phyloP scores from a whole-genome alignment of 2,797 vertebrate genomes.

The Spinus pinus region DNA sequence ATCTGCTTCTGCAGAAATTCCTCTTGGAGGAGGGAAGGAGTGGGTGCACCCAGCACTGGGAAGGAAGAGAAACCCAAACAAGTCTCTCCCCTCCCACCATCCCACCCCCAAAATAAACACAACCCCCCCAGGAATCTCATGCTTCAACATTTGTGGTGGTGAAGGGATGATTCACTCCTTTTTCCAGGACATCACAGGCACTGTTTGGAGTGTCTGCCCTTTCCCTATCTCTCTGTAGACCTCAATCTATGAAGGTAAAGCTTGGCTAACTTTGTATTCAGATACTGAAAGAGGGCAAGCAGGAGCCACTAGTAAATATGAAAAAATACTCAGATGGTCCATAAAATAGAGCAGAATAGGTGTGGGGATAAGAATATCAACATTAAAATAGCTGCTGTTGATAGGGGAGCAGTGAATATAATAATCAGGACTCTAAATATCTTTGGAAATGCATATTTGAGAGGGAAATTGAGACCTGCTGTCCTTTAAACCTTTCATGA shows the following conservation, averaged over 20 bases:
- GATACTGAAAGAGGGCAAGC: neutral
- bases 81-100: neutral
- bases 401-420: neutral
- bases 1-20: neutral
- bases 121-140: neutral
- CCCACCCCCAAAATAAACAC: neutral
- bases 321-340: neutral
- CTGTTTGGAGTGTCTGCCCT: neutral
- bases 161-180: neutral
- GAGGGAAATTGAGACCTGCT: neutral
- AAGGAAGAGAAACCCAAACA: neutral
- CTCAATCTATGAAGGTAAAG: neutral
- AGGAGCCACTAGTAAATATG: accelerated
- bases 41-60: neutral
- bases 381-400: neutral
- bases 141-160: neutral
- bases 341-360: neutral
- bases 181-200: neutral
- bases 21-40: neutral
- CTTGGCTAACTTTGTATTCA: neutral
- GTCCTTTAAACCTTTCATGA: neutral
- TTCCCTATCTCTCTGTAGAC: neutral
- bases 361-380: neutral
- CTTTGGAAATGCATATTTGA: accelerated
- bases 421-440: neutral